Evolutionary conservation across 1,140 invertebrate genomes (phyloP), one percentile per base, ranked within the genome.

Genomic region (Lineus longissimus): DNA sequence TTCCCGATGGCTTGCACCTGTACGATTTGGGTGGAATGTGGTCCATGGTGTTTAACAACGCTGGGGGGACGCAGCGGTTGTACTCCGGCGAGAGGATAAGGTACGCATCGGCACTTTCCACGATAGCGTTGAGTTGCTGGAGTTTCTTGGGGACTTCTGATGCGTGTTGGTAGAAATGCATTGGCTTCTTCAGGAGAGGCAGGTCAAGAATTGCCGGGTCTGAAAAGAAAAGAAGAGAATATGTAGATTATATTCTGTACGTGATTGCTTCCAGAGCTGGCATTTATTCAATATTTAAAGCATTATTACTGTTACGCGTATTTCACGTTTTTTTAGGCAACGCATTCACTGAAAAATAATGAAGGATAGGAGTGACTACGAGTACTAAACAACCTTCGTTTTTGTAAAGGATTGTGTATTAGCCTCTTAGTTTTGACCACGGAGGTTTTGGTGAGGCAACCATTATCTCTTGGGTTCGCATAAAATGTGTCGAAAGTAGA

Each of bases 1-100:
- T 81, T 7, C 73, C 81, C 64, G 77, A 80, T 17, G 84, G 84
- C 63, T 82, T 82, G 66, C 78, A 79, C 6, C 70, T 67, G 64
- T 70, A 85, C 2, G 72, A 70, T 4, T 69, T 67, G 11, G 76
- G 70, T 0, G 80, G 77, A 62, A 85, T 85, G 65, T 85, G 82
- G 67, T 84, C 77, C 68, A 85, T 60, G 75, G 83, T 73, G 59
- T 83, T 83, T 6, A 73, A 59, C 0, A 85, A 70, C 6, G 82
- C 83, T 13, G 83, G 82, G 0, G 84, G 82, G 11, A 84, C 67
- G 13, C 71, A 71, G 62, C 80, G 76, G 65, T 85, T 85, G 68
- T 85, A 85, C 65, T 85, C 83, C 0, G 78, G 73, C 9, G 81
- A 76, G 1, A 84, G 69, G 17, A 84, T 69, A 2, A 85, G 69